Percentiles rank a stretch among this genome's conserved stretches.
Conservation (phyloP, 2,797 vertebrate genomes). For the Phrynocephalus guinanensis region DNA sequence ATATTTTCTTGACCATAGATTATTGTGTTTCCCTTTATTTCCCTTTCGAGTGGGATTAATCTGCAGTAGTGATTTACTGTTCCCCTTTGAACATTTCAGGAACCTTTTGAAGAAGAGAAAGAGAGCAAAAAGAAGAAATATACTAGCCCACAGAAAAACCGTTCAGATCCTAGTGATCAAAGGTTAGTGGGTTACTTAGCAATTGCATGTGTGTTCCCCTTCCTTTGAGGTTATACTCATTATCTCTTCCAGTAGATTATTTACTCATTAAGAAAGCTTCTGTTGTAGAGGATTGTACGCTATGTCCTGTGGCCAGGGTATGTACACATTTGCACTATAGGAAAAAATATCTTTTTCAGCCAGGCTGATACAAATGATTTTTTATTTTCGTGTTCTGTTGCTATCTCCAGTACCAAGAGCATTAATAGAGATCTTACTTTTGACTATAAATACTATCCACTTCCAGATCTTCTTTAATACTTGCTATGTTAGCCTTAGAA, state of each 20-base stretch:
- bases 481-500: neutral
- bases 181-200: constrained; percentile 79
- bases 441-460: neutral
- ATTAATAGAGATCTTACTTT: neutral
- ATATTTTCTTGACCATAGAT: neutral
- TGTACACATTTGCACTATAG: constrained; percentile 23
- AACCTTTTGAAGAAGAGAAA: constrained; percentile 88
- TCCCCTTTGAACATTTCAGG: constrained; percentile 77
- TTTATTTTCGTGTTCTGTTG: neutral
- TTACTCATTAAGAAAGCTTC: neutral
- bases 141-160: constrained; percentile 90
- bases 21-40: neutral
- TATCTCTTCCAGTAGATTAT: constrained; percentile 35
- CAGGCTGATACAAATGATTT: neutral
- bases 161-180: constrained; percentile 89
- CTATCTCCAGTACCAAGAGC: neutral
- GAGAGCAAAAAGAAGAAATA: constrained; percentile 91
- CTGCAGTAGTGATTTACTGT: constrained; percentile 16
- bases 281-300: neutral
- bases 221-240: neutral
- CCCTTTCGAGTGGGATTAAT: neutral
- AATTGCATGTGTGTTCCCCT: neutral
- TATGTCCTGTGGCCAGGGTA: neutral
- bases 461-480: constrained; percentile 24
- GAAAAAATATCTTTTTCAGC: neutral